These are phyloP conservation scores for Mylabris sibirica DNA, from an alignment of 2,888 invertebrate genomes.

Conservation along the genomic window DNA sequence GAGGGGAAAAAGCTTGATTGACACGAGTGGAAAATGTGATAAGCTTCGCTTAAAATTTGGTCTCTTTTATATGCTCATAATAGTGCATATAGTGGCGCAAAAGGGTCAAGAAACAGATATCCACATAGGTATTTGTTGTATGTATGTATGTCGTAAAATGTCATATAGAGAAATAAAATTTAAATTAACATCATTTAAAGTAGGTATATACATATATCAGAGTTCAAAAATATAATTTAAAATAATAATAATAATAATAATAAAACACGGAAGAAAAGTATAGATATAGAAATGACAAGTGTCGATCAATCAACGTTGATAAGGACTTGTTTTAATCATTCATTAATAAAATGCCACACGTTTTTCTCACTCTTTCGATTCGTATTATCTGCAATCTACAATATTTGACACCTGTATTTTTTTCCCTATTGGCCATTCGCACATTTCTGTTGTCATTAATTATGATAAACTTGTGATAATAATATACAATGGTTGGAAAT, in stretches of 20 bases:
- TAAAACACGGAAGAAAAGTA: too few relatives aligned
- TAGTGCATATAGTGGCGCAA: too few relatives aligned
- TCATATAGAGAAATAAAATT: neutral
- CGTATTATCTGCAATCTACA: neutral
- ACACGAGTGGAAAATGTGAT: too few relatives aligned
- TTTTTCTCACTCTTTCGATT: neutral
- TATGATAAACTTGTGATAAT: neutral
- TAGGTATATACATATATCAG: too few relatives aligned
- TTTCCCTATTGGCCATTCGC: neutral
- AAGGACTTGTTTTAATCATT: constrained; percentile 4
- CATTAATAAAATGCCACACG: neutral
- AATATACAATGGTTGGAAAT: neutral
- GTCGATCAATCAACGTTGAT: neutral
- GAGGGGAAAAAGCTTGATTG: too few relatives aligned
- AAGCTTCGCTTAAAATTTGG: too few relatives aligned
- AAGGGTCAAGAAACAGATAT: too few relatives aligned
- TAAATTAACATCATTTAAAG: neutral
- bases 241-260: neutral
- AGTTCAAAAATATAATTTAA: neutral
- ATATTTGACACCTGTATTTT: neutral
- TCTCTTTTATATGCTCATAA: too few relatives aligned
- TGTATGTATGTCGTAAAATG: neutral
- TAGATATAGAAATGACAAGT: neutral
- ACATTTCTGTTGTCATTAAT: neutral
- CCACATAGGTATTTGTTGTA: too few relatives aligned